Evolutionary conservation across 2,113 vertebrate species (phyloP).

Genomic region (Corythornis madagascariensis): DNA sequence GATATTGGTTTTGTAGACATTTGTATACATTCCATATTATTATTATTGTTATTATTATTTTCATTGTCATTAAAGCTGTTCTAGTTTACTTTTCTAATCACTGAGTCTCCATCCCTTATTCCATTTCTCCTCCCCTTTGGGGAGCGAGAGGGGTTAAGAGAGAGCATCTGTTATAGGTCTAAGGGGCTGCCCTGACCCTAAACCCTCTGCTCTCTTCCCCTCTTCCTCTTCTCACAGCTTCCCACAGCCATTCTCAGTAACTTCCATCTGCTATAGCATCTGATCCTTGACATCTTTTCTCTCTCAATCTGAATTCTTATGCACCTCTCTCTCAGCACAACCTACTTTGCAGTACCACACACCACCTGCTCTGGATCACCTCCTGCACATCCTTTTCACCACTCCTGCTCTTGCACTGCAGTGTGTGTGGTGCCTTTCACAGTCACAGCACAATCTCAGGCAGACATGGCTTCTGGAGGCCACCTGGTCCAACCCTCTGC

Average conservation of each 20-base stretch:
- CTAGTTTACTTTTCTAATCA: too few relatives aligned
- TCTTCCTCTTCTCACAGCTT: neutral
- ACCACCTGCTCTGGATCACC: neutral
- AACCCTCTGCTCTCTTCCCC: neutral
- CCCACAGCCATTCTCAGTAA: neutral
- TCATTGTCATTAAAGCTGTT: too few relatives aligned
- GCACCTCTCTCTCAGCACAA: neutral
- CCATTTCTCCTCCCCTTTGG: too few relatives aligned
- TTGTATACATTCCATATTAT: too few relatives aligned
- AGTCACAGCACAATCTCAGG: neutral
- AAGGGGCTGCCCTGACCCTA: too few relatives aligned
- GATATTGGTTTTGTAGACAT: too few relatives aligned
- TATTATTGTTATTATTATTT: too few relatives aligned
- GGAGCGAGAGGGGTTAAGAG: too few relatives aligned
- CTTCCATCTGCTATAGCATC: neutral
- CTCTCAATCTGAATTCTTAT: neutral
- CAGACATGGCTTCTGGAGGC: neutral
- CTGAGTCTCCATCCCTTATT: too few relatives aligned
- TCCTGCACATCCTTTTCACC: neutral
- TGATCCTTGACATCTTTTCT: neutral
- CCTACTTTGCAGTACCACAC: neutral
- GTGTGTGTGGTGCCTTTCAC: neutral
- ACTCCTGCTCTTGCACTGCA: neutral
- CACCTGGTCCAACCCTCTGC: neutral
- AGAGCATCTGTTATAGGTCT: too few relatives aligned